Percentiles rank a stretch among this genome's conserved stretches.
Conservation (phyloP, 2,888 invertebrate genomes). For the Chloroclysta siterata region DNA sequence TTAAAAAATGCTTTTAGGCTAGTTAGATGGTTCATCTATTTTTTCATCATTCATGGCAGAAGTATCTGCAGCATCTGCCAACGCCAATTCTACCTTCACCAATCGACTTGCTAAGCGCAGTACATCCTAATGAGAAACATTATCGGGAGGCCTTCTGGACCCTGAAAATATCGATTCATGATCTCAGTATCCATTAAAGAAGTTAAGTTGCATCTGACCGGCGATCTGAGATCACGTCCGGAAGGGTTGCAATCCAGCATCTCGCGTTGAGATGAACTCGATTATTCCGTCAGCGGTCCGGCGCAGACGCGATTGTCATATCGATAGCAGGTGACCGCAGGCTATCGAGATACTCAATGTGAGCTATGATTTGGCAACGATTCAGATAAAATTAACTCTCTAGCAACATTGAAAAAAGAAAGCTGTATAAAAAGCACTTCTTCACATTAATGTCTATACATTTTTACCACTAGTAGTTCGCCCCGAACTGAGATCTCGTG, state of each 20-base stretch:
- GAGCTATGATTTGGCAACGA: conserved; percentile 22
- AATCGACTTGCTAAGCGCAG: no score
- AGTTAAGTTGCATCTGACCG: conserved; percentile 10
- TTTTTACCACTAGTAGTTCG: no score
- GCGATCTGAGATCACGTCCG: conserved; percentile 6
- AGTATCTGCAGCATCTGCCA: no score
- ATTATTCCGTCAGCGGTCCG: conserved; percentile 38
- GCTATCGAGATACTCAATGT: conserved; percentile 12
- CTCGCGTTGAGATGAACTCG: conserved; percentile 26
- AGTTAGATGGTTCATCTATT: no score
- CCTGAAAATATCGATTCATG: not conserved
- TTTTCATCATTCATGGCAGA: no score
- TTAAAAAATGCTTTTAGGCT: no score
- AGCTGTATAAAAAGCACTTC: no score
- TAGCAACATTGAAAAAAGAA: not conserved
- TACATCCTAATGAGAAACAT: no score
- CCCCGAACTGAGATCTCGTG: no score
- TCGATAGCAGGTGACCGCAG: conserved; percentile 33
- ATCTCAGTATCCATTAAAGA: conserved; percentile 1
- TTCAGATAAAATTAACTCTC: not conserved
- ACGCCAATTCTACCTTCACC: no score
- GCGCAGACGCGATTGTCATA: conserved; percentile 38
- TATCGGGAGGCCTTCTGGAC: no score
- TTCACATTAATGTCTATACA: no score
- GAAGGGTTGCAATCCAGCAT: conserved; percentile 35